Evolutionary conservation across 1,140 invertebrate species (phyloP), one percentile per base, ranked within the genome.

Genomic region (Drosophila santomea): DNA sequence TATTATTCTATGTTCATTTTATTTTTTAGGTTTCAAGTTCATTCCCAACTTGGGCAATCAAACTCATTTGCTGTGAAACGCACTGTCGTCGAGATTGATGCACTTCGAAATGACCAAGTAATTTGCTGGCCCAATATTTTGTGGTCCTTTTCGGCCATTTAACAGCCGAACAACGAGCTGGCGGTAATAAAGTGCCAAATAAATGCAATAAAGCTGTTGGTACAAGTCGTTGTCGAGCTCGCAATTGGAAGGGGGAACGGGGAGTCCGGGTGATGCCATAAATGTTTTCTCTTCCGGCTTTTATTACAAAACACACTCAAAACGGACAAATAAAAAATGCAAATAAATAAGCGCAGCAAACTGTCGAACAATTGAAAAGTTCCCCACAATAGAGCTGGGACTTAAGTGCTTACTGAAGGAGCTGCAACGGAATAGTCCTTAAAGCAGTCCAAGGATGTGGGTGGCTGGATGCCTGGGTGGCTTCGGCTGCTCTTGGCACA

Each of bases 261-360:
- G 17, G 43, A 12, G 38, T 14, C 4, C 2, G 11, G 5, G 38
- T 14, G 32, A 32, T 55, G 41, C 56, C 63, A 68, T 71, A 75
- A 76, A 76, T 75, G 74, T 88, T 88, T 41, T 71, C 68, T 73
- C 78, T 82, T 76, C 84, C 80, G 84, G 79, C 84, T 88, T 88
- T 88, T 88, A 88, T 89, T 88, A 88, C 83, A 88, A 89, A 88
- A 88, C 80, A 89, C 80, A 88, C 84, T 88, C 74, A 68, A 77
- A 66, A 79, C 50, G 74, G 58, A 57, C 54, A 68, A 61, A 74
- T 69, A 68, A 82, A 88, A 78, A 83, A 73, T 60, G 74, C 55
- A 86, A 86, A 86, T 88, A 86, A 86, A 86, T 88, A 88, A 89
- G 74, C 81, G 75, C 72, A 77, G 39, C 64, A 75, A 83, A 83